Conservation (phyloP, 23 tunicate genomes). For the Styela plicata region DNA sequence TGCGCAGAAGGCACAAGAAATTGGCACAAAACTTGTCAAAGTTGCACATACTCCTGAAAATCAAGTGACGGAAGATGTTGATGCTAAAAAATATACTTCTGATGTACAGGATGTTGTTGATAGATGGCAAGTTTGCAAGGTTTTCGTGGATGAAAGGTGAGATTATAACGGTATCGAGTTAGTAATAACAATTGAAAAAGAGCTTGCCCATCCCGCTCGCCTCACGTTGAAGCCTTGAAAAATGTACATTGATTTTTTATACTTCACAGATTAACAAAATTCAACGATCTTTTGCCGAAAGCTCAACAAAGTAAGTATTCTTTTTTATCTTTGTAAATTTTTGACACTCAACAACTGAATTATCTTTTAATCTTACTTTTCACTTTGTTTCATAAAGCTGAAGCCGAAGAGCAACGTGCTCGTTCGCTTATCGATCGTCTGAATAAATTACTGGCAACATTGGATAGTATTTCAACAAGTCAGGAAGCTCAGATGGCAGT, state of each 20-base stretch:
- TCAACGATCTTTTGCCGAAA: slow-evolving; percentile 61
- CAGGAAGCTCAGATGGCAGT: slow-evolving; percentile 30
- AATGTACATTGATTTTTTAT: too few relatives aligned
- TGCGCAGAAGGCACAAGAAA: slow-evolving; percentile 18
- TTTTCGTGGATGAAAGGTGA: slow-evolving; percentile 46
- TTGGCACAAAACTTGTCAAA: slow-evolving; percentile 16
- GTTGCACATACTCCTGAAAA: slow-evolving; percentile 3
- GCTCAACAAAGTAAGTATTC: slow-evolving; percentile 57
- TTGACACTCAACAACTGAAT: neutral
- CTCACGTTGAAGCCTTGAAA: too few relatives aligned
- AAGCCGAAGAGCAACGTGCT: slow-evolving; percentile 52
- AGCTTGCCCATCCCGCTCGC: too few relatives aligned
- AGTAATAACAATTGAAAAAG: too few relatives aligned
- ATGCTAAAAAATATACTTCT: slow-evolving; percentile 37
- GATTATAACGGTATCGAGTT: too few relatives aligned
- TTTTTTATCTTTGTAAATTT: neutral
- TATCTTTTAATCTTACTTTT: too few relatives aligned
- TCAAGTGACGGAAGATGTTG: slow-evolving; percentile 20
- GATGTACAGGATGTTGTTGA: slow-evolving; percentile 38
- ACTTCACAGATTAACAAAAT: slow-evolving; percentile 35
- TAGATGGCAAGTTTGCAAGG: slow-evolving; percentile 59
- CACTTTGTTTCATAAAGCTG: slow-evolving; percentile 27
- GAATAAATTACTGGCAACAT: slow-evolving; percentile 33
- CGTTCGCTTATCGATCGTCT: slow-evolving; percentile 40
- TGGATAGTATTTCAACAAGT: slow-evolving; percentile 39